Evolutionary conservation across 2,797 vertebrate species (phyloP), one percentile per base, ranked within the genome.

Genomic region (Siniperca obscura): DNA sequence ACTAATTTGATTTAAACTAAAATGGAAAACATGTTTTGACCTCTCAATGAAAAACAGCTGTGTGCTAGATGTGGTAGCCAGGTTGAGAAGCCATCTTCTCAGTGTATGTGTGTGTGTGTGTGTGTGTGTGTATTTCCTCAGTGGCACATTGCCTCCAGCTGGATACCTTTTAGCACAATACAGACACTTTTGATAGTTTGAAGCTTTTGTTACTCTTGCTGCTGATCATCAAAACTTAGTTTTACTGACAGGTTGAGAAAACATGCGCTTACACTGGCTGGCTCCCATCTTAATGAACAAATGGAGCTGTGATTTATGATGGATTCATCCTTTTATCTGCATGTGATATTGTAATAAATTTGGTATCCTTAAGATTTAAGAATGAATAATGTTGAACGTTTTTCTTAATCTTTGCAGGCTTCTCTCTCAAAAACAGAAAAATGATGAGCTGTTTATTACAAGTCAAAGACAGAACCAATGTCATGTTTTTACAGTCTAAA

Each of bases 11-110:
- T 94, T 93, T 94, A 89, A 91, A 86, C 80, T 89, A 81, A 91
- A 93, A 93, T 94, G 90, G 91, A 93, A 95, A 95, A 92, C 92
- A 93, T 86, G 84, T 89, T 93, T 84, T 87, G 87, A 89, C 91
- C 90, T 62, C 62, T 82, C 74, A 86, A 94, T 92, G 87, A 89
- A 81, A 86, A 93, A 80, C 92, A 91, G 88, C 90, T 94, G 93
- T 74, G 55, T 65, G 79, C 59, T 66, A 16, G 90, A 89, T 78
- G 86, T 86, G 87, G 88, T 88, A 82, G 91, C 89, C 89, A 91
- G 89, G 90, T 89, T 90, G 80, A 76, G 83, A 84, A 81, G 80
- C 75, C 48, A 74, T 77, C 61, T 70, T 76, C 60, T 30, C 52
- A 1, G 2, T 65, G 21, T 59, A 8, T 53, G 14, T 34, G 65